Conservation (phyloP, 2,113 vertebrate species). For the Syngnathoides biaculeatus region DNA sequence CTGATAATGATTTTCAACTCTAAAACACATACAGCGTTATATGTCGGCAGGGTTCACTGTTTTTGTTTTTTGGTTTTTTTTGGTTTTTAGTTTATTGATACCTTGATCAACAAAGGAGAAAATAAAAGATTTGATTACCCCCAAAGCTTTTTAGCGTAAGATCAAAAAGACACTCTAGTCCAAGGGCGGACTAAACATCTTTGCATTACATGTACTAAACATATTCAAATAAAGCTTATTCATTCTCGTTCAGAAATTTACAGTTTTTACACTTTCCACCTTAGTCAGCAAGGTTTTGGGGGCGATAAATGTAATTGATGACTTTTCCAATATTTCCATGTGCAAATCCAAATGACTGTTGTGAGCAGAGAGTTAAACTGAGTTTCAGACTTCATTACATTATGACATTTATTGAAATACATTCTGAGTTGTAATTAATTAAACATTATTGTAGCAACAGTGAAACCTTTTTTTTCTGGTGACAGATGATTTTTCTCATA, state of each 20-base stretch:
- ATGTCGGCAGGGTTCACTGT: neutral
- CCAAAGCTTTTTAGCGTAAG: neutral
- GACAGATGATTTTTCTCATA: no score
- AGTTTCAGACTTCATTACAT: no score
- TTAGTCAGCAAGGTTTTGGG: no score
- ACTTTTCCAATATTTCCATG: no score
- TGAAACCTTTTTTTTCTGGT: no score
- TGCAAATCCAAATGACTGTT: no score
- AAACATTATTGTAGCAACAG: no score
- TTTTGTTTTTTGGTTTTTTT: neutral
- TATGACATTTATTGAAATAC: no score
- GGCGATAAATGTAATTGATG: no score
- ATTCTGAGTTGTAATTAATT: no score
- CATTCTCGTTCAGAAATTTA: neutral
- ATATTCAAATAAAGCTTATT: neutral
- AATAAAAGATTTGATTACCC: neutral
- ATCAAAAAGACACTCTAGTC: neutral
- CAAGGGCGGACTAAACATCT: neutral
- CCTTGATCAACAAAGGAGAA: neutral
- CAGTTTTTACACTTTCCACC: neutral
- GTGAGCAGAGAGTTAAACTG: no score
- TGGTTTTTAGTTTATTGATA: neutral
- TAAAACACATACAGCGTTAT: neutral
- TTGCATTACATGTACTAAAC: neutral
- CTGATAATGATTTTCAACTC: constrained; percentile 17